Evolutionary conservation across 1,140 invertebrate genomes (phyloP).

Genomic region (Himalopsyche phryganea): DNA sequence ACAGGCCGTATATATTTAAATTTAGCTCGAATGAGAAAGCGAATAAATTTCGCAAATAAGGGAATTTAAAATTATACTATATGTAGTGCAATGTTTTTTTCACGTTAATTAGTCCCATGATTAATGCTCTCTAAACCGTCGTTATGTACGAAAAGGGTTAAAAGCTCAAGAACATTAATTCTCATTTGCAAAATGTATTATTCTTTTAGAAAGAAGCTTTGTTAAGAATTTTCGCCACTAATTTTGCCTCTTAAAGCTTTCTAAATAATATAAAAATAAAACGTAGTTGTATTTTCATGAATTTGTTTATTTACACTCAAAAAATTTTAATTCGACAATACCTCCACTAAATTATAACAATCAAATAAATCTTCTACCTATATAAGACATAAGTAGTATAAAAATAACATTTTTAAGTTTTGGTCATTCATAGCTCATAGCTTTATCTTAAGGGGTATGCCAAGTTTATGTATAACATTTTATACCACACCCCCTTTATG

Average conservation of each 20-base stretch:
- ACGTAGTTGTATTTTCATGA: too few species aligned
- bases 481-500: too few species aligned
- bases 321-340: too few species aligned
- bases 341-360: too few species aligned
- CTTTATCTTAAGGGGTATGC: too few species aligned
- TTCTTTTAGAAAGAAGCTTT: slow-evolving; percentile 19
- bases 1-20: background rate
- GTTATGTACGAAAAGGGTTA: slow-evolving; percentile 29
- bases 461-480: too few species aligned
- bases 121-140: slow-evolving; percentile 31
- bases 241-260: background rate
- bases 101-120: slow-evolving; percentile 31
- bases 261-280: too few species aligned
- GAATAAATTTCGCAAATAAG: slow-evolving; percentile 4
- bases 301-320: too few species aligned
- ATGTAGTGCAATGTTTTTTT: slow-evolving; percentile 26
- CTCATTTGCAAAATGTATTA: slow-evolving; percentile 31
- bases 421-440: too few species aligned
- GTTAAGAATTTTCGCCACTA: background rate
- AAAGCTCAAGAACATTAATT: slow-evolving; percentile 30
- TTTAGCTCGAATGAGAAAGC: background rate
- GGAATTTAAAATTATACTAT: slow-evolving; percentile 10
- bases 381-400: too few species aligned
- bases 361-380: too few species aligned
- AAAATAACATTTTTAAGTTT: too few species aligned